These are phyloP conservation scores for Pempheris klunzingeri DNA, from an alignment of 2,797 vertebrate species.

Conservation along the genomic window DNA sequence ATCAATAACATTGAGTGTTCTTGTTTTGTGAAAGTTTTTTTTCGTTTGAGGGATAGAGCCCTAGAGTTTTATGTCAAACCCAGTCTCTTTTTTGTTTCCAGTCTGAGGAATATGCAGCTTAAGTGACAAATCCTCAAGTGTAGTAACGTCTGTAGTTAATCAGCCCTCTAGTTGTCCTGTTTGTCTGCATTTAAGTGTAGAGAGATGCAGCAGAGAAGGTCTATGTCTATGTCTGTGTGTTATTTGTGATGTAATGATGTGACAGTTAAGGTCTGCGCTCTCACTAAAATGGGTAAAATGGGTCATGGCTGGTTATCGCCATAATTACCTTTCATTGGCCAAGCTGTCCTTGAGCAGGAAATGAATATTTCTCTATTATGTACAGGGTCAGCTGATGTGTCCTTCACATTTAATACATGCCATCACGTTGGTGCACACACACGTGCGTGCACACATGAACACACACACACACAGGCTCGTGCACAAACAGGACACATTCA, in stretches of 20 bases:
- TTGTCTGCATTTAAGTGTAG: slow-evolving; percentile 21
- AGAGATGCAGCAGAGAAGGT: slow-evolving; percentile 18
- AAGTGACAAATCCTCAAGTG: not conserved
- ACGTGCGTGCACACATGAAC: not conserved
- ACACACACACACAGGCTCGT: not conserved
- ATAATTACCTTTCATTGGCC: slow-evolving; percentile 69
- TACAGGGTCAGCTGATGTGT: slow-evolving; percentile 57
- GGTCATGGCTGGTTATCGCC: slow-evolving; percentile 61
- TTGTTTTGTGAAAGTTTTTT: not conserved
- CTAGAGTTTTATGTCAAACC: not conserved
- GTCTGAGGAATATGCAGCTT: slow-evolving; percentile 11
- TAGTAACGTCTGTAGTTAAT: slow-evolving; percentile 16
- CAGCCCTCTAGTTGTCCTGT: slow-evolving; percentile 1
- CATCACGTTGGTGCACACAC: slow-evolving; percentile 21
- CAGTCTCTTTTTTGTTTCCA: slow-evolving; percentile 4
- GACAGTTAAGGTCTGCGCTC: slow-evolving; percentile 52
- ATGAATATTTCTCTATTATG: slow-evolving; percentile 66
- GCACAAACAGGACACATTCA: not conserved
- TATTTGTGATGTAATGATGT: slow-evolving; percentile 50
- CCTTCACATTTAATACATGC: slow-evolving; percentile 70
- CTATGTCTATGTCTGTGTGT: slow-evolving; percentile 11
- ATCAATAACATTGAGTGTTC: not conserved
- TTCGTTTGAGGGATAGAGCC: not conserved
- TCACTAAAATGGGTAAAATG: slow-evolving; percentile 59
- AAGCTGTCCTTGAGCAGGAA: slow-evolving; percentile 71